phyloP scores from a whole-genome alignment of 2,888 invertebrate species.

The Cheilosia variabilis region DNA sequence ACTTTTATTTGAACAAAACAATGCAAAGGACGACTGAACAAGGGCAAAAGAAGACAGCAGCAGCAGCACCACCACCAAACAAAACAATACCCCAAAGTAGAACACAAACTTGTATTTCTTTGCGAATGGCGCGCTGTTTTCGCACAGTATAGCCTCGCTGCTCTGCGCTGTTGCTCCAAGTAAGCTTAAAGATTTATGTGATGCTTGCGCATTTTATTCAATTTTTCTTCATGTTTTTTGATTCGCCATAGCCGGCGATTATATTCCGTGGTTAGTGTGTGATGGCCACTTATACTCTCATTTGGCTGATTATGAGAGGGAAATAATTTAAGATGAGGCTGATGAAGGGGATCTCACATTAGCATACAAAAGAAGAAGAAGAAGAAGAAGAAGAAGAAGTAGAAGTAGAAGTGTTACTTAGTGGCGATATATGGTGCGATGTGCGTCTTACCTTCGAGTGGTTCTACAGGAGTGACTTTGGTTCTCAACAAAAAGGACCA shows the following conservation, averaged over 20 bases:
- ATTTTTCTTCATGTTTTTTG: slow-evolving; percentile 30
- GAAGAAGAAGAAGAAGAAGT: slow-evolving; percentile 39
- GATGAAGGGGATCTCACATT: slow-evolving; percentile 68
- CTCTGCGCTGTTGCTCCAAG: slow-evolving; percentile 20
- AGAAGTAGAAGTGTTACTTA: slow-evolving; percentile 65
- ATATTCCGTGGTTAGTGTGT: slow-evolving; percentile 65
- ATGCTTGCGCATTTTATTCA: slow-evolving; percentile 74
- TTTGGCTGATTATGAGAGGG: slow-evolving; percentile 69
- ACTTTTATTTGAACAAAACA: slow-evolving; percentile 71
- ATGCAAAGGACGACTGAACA: slow-evolving; percentile 60
- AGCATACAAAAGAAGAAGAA: slow-evolving; percentile 60
- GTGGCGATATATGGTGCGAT: slow-evolving; percentile 12
- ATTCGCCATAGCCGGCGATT: slow-evolving; percentile 29
- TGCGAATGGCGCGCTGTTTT: slow-evolving; percentile 17
- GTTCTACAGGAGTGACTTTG: slow-evolving; percentile 2
- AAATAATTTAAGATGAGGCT: slow-evolving; percentile 53
- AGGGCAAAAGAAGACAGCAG: background rate
- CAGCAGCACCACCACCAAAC: background rate
- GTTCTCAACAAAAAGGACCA: background rate
- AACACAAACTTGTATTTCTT: slow-evolving; percentile 64
- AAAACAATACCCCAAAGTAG: slow-evolving; percentile 67
- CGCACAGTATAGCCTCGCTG: background rate
- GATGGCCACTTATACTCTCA: slow-evolving; percentile 74
- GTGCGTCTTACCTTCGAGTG: slow-evolving; percentile 7
- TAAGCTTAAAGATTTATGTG: slow-evolving; percentile 74